Conservation (phyloP, 2,113 vertebrate species). For the Protomyctophum bolini region DNA sequence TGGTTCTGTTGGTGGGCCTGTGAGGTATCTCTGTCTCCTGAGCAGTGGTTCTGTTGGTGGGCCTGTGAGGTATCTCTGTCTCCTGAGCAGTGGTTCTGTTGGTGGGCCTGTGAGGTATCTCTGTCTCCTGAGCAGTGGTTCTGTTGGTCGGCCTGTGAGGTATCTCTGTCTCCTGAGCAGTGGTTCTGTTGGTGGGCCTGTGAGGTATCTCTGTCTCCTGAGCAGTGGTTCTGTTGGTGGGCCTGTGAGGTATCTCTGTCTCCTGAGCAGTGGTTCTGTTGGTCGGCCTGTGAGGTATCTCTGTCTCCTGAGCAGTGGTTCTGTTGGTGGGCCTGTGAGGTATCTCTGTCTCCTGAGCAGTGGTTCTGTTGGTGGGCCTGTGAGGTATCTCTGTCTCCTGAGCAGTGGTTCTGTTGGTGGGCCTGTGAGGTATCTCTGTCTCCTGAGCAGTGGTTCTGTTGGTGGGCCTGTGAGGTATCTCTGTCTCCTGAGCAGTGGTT, state of each 20-base stretch:
- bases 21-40: constrained; percentile 55
- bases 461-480: constrained; percentile 20
- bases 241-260: constrained; percentile 36
- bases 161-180: constrained; percentile 62
- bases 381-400: constrained; percentile 55
- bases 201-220: constrained; percentile 55
- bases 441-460: constrained; percentile 62
- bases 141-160: constrained; percentile 5
- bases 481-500: constrained; percentile 67
- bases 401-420: constrained; percentile 50
- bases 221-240: constrained; percentile 50
- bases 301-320: constrained; percentile 67
- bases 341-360: constrained; percentile 62
- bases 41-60: constrained; percentile 50
- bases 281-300: constrained; percentile 21
- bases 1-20: constrained; percentile 24
- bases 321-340: constrained; percentile 3
- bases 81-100: constrained; percentile 62
- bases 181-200: constrained; percentile 24
- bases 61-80: constrained; percentile 36
- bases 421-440: constrained; percentile 36
- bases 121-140: constrained; percentile 67
- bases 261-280: constrained; percentile 62
- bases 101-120: constrained; percentile 20
- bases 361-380: constrained; percentile 24